A percentile compares a stretch with the other conserved stretches of the same genome.
phyloP scores from a whole-genome alignment of 1,140 invertebrate species.

The Hycleus cichorii region DNA sequence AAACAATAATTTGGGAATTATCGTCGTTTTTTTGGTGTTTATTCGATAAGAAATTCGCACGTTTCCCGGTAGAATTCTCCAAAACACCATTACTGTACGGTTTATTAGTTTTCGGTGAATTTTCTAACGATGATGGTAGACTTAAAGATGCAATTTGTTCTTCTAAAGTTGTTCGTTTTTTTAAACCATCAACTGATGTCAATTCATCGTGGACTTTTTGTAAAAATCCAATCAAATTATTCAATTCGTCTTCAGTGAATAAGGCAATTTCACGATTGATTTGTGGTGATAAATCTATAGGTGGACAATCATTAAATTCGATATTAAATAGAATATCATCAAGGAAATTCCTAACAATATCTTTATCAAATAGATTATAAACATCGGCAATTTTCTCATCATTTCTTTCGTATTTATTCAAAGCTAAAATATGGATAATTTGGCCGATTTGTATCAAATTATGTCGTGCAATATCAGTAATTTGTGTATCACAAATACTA shows the following conservation, averaged over 20 bases:
- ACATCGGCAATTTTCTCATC: constrained; percentile 65
- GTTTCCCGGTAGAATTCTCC: not conserved
- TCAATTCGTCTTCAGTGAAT: constrained; percentile 60
- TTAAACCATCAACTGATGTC: constrained; percentile 13
- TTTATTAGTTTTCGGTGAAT: constrained; percentile 25
- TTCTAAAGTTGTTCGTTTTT: constrained; percentile 21
- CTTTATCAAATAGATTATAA: constrained; percentile 69
- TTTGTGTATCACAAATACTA: constrained; percentile 91
- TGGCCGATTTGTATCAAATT: constrained; percentile 90
- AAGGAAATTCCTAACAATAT: constrained; percentile 65
- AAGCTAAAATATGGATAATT: constrained; percentile 83
- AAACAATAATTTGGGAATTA: constrained; percentile 39
- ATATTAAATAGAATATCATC: constrained; percentile 60
- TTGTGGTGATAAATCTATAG: constrained; percentile 51
- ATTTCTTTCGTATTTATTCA: constrained; percentile 74
- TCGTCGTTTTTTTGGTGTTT: not conserved
- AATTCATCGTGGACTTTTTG: constrained; percentile 37
- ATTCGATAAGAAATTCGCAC: not conserved
- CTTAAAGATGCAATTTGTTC: constrained; percentile 26
- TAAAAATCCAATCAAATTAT: constrained; percentile 53
- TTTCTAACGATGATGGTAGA: constrained; percentile 8
- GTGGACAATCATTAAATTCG: constrained; percentile 49
- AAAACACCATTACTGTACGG: constrained; percentile 11
- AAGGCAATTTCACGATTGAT: constrained; percentile 56
- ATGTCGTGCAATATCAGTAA: constrained; percentile 82